These are phyloP conservation scores for Ectobius pallidus DNA, from an alignment of 2,888 invertebrate genomes.

Conservation along the genomic window DNA sequence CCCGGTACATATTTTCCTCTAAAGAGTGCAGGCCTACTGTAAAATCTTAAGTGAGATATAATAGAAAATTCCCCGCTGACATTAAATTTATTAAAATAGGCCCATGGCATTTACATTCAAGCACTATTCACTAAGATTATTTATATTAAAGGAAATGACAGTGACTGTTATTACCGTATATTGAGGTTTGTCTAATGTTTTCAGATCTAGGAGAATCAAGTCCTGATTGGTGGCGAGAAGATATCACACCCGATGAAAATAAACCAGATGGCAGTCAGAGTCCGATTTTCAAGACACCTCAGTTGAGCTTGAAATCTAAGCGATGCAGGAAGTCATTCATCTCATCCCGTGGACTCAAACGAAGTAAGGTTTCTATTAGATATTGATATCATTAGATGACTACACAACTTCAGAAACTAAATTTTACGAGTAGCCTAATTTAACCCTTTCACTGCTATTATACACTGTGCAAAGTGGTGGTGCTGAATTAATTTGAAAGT, in stretches of 20 bases:
- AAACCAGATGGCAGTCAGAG: neutral
- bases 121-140: neutral
- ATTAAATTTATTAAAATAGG: neutral
- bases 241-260: neutral
- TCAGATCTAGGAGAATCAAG: conserved; percentile 34
- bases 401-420: neutral
- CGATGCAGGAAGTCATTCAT: neutral
- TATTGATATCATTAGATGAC: neutral
- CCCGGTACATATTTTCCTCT: too few relatives aligned
- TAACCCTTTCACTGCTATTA: neutral
- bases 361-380: too few relatives aligned
- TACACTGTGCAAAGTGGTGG: neutral
- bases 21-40: too few relatives aligned
- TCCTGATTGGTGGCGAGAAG: conserved; percentile 18
- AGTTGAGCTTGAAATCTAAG: neutral
- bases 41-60: too few relatives aligned
- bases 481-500: too few relatives aligned
- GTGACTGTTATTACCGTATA: neutral
- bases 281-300: conserved; percentile 17
- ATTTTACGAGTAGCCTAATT: neutral
- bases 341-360: too few relatives aligned
- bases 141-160: neutral
- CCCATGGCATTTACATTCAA: neutral
- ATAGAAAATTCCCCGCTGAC: neutral
- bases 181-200: neutral